Evolutionary conservation across 2,113 vertebrate species (phyloP).

Genomic region (Artemisiospiza belli): DNA sequence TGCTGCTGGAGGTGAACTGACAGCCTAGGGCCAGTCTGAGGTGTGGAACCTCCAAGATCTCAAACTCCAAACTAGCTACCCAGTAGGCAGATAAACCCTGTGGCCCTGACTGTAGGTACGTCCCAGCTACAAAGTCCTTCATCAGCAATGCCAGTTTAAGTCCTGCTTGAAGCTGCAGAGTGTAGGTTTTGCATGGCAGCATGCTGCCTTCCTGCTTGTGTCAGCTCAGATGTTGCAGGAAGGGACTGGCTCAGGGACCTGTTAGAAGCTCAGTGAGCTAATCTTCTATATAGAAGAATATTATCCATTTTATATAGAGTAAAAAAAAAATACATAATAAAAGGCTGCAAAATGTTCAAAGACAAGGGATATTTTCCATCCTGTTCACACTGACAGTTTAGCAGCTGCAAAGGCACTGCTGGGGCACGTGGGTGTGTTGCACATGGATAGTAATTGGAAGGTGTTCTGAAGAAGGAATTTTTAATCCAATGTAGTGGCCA

Average conservation of each 20-base stretch:
- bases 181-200: background rate
- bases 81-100: background rate
- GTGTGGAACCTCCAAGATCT: background rate
- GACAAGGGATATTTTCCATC: background rate
- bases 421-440: background rate
- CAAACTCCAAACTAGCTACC: background rate
- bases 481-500: background rate
- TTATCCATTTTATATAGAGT: background rate
- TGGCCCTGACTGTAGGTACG: background rate
- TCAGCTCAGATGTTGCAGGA: background rate
- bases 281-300: background rate
- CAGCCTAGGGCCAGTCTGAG: background rate
- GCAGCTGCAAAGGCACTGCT: background rate
- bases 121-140: background rate
- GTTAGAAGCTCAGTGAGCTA: background rate
- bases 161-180: background rate
- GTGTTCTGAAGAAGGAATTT: slow-evolving; percentile 6
- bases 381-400: background rate
- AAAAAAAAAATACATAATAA: background rate
- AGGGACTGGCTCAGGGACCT: background rate
- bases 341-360: background rate
- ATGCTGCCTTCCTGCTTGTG: background rate
- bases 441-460: background rate
- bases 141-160: background rate
- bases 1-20: background rate